phyloP scores from a whole-genome alignment of 2,797 vertebrate species.

The Crocodylus rhombifer region DNA sequence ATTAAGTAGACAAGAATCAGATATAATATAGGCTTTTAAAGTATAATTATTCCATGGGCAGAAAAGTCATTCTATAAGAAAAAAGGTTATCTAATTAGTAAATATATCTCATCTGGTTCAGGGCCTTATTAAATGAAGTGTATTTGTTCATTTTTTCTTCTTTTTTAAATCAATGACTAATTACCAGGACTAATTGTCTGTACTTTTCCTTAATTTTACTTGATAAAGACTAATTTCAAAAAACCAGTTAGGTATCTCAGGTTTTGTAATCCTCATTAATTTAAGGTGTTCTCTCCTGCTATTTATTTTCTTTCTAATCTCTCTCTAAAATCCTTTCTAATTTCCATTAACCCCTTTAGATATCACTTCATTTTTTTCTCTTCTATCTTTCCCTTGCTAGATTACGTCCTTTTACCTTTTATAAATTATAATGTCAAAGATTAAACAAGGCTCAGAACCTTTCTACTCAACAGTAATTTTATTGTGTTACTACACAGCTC shows the following conservation, averaged over 20 bases:
- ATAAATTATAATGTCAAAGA: not conserved
- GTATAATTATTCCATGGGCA: not conserved
- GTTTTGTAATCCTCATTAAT: not conserved
- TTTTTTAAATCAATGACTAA: not conserved
- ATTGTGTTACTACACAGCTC: not conserved
- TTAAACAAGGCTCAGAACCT: not conserved
- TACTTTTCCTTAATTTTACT: not conserved
- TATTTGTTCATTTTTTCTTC: not conserved
- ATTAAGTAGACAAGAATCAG: not conserved
- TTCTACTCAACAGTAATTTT: not conserved
- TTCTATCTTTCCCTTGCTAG: not conserved
- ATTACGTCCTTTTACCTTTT: not conserved
- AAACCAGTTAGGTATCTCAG: rapidly evolving
- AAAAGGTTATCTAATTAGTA: not conserved
- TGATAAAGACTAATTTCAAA: not conserved
- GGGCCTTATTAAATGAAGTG: not conserved
- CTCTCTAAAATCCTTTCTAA: not conserved
- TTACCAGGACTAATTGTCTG: not conserved
- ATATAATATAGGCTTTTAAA: not conserved
- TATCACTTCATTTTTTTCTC: not conserved
- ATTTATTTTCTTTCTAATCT: not conserved
- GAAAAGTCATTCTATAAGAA: not conserved
- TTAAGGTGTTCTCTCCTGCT: not conserved
- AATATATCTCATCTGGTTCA: not conserved
- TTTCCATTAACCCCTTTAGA: not conserved